A percentile compares a stretch with the other conserved stretches of the same genome.
Evolutionary conservation across 2,888 invertebrate genomes (phyloP).

Genomic region (Drosophila pegasa): DNA sequence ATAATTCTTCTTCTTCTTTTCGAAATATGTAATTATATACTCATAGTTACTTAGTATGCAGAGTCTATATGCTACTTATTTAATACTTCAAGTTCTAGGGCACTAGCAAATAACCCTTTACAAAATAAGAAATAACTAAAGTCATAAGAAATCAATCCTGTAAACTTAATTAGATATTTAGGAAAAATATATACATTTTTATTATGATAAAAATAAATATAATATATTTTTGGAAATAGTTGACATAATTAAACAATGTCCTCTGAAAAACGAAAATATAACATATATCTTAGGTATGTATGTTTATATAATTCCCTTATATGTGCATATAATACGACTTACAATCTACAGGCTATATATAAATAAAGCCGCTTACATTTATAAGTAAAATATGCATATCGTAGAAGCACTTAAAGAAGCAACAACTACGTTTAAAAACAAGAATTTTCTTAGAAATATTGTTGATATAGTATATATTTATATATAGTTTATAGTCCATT

Average conservation of each 20-base stretch:
- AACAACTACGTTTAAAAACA: neutral
- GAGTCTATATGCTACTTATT: neutral
- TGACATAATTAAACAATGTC: too few relatives aligned
- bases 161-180: too few relatives aligned
- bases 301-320: too few relatives aligned
- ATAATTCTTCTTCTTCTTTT: conserved; percentile 51
- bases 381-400: neutral
- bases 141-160: neutral
- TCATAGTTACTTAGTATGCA: neutral
- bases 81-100: neutral
- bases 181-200: too few relatives aligned
- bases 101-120: neutral
- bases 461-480: neutral
- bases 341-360: too few relatives aligned
- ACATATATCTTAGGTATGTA: too few relatives aligned
- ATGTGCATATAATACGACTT: too few relatives aligned
- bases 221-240: neutral
- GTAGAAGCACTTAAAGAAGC: neutral
- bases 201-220: neutral
- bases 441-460: neutral
- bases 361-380: neutral
- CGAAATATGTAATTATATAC: conserved; percentile 10
- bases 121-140: too few relatives aligned
- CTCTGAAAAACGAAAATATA: too few relatives aligned
- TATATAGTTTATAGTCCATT: neutral